These are phyloP conservation scores for Pomatostomus ruficeps DNA, from an alignment of 2,113 vertebrate genomes.

Conservation along the genomic window DNA sequence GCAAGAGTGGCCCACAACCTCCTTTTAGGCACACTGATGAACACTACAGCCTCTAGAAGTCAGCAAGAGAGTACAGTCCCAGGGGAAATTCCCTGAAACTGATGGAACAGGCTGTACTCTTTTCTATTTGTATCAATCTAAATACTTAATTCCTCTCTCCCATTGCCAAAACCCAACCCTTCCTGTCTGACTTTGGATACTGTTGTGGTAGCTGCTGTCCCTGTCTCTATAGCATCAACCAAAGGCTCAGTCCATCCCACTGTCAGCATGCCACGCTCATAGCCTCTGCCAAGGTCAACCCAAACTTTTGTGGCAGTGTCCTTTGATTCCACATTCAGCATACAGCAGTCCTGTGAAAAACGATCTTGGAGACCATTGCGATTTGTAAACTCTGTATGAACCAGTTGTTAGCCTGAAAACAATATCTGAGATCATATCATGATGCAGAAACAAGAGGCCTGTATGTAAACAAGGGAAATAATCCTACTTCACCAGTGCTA, in stretches of 20 bases:
- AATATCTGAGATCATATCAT: background rate
- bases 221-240: background rate
- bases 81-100: background rate
- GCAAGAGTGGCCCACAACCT: background rate
- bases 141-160: background rate
- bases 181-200: background rate
- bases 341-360: background rate
- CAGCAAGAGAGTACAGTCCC: background rate
- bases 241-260: background rate
- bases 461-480: background rate
- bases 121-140: background rate
- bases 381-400: background rate
- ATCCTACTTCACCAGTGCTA: background rate
- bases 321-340: background rate
- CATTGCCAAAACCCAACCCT: background rate
- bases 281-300: background rate
- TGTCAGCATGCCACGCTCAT: accelerated
- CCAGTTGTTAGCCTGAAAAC: background rate
- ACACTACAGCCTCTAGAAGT: background rate
- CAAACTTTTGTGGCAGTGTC: background rate
- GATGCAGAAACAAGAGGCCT: background rate
- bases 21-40: background rate
- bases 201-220: background rate
- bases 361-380: background rate
- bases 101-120: background rate